Base-by-base conservation (phyloP, 1,140 invertebrate species). In the Drosophila virilis region DNA sequence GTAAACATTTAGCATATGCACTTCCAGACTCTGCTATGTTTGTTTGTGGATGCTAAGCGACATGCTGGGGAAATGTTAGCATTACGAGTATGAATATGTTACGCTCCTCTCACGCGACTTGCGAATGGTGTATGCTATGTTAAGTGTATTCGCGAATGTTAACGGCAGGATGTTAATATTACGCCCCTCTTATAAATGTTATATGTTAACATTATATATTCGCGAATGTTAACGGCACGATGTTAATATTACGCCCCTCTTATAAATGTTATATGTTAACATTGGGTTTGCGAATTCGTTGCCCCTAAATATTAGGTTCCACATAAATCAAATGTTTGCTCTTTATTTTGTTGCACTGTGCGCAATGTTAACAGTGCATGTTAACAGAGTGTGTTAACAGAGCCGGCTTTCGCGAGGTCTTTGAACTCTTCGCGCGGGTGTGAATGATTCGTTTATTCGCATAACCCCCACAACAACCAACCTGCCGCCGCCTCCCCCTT, bases 341-440 rank as follows among this genome's bases (percentile, higher is more conserved):
- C 8, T 59, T 22, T 9, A 15, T 35, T 15, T n/a, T 28, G 10
- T 32, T 43, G 15, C 35, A 38, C 6, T 40, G 6, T 17, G n/a
- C 37, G 15, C 7, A 17, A 17, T 22, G 10, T 45, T 54, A 52
- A 59, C 55, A 60, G 32, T 8, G 22, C 5, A 5, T 22, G 10
- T 45, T 54, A 52, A 59, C 55, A 60, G 32, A 8, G 22, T 8
- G 22, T 8, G 9, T 45, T 69, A 75, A 75, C 82, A 85, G 58
- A 50, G 67, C 82, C 82, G 79, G 83, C 84, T 79, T 88, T 77
- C 42, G 64, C 46, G 33, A 77, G 82, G 83, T 86, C 82, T 86
- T 83, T 86, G 79, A 86, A 85, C 82, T 48, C 9, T 33, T 37
- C 37, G 35, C 28, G 33, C 33, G 22, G 22, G 46, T 52, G 12